These are phyloP conservation scores for Brienomyrus longianalis DNA, from an alignment of 2,113 vertebrate genomes.

Conservation along the genomic window DNA sequence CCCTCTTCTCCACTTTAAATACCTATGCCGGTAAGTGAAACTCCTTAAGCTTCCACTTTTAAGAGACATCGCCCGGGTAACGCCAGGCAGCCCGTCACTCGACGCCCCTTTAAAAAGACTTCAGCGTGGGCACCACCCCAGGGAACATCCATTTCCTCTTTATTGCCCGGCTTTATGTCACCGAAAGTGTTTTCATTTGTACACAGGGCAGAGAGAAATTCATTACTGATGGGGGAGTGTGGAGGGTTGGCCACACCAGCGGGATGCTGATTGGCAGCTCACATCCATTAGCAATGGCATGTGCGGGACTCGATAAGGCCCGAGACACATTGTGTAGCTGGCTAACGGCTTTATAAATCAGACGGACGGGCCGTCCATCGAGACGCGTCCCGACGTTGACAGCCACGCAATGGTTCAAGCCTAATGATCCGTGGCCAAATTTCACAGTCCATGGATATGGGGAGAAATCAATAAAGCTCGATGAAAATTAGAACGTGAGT, in stretches of 20 bases:
- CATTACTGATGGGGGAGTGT: constrained; percentile 39
- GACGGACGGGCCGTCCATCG: constrained; percentile 6
- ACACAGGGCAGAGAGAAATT: constrained; percentile 49
- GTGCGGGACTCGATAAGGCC: constrained; percentile 45
- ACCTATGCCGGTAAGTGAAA: constrained; percentile 40
- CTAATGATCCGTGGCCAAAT: constrained; percentile 10
- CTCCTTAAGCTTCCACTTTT: constrained; percentile 41
- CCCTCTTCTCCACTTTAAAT: constrained; percentile 37
- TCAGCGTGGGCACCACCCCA: constrained; percentile 33
- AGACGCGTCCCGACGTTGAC: not conserved
- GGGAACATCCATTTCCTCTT: constrained; percentile 48
- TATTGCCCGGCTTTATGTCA: constrained; percentile 34
- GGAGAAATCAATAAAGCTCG: not conserved
- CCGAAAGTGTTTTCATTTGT: constrained; percentile 21
- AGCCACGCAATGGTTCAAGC: not conserved
- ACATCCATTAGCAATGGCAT: constrained; percentile 46
- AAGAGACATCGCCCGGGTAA: constrained; percentile 39
- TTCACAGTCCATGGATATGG: not conserved
- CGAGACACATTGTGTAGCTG: constrained; percentile 33
- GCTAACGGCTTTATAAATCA: constrained; percentile 46
- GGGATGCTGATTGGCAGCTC: constrained; percentile 50
- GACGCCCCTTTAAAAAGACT: constrained; percentile 40
- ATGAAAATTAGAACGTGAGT: not conserved
- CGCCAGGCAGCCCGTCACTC: constrained; percentile 27
- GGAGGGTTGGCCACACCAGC: constrained; percentile 24